Evolutionary conservation across 2,797 vertebrate genomes (phyloP), one percentile per base, ranked within the genome.

Genomic region (Vespertilio murinus): DNA sequence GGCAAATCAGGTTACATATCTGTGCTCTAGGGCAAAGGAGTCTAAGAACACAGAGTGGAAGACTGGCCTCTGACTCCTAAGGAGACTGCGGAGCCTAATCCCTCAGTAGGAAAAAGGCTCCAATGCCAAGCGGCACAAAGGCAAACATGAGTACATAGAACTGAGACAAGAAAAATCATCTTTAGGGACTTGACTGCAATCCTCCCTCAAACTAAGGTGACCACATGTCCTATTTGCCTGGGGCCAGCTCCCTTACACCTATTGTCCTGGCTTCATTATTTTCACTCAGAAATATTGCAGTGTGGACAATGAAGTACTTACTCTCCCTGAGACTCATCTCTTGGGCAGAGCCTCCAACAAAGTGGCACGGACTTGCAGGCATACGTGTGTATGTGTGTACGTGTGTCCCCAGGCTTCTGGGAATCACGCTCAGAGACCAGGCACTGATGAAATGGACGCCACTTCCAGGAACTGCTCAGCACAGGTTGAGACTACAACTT

Each of bases 261-360:
- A 3, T 12, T 40, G 28, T 83, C 30, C 30, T 65, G 20, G 28
- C 42, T 94, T 79, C 38, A 61, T 78, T 65, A 70, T 77, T 93
- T 80, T 80, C 61, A 75, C 35, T 80, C 52, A 65, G 25, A 82
- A 79, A 59, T 49, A 20, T 30, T 71, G 25, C n/a, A 23, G 33
- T 28, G 83, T 77, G 54, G 70, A 52, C 13, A 74, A 82, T 45
- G 67, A 93, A 54, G 52, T 59, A 25, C 54, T 38, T 45, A 45
- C 22, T 22, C 16, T 87, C 33, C 22, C 70, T 71, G 65, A 90
- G 75, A 81, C 35, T 47, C 64, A 11, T 13, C 52, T 49, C 35
- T 33, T 47, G 12, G 77, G 35, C 4, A 54, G 42, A 93, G 65
- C 38, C 42, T 71, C 88, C n/a, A 61, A 40, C 2, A 7, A 40